Conservation (phyloP, 2,888 invertebrate genomes). For the Gryllus longicercus region DNA sequence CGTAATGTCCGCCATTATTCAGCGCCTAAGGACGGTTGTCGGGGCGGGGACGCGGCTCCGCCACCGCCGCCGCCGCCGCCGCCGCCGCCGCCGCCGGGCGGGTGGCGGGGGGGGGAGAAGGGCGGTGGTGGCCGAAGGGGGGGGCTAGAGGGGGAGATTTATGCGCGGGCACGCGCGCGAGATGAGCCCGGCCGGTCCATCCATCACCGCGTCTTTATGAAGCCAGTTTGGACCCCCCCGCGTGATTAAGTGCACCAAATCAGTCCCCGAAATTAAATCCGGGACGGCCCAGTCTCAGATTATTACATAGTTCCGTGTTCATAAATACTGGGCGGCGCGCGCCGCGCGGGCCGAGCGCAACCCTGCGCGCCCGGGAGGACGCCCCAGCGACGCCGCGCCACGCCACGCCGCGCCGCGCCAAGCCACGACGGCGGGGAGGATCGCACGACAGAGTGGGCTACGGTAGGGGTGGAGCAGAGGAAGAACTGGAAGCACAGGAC, state of each 20-base stretch:
- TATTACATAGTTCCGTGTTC: constrained; percentile 70
- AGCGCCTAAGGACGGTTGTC: background rate
- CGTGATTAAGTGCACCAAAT: constrained; percentile 55
- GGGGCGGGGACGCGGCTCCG: background rate
- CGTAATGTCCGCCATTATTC: constrained; percentile 6
- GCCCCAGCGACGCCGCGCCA: background rate
- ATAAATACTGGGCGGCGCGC: constrained; percentile 52
- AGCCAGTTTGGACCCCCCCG: constrained; percentile 30
- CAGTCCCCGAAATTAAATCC: constrained; percentile 71
- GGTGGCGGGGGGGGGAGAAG: background rate
- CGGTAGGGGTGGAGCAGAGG: no score
- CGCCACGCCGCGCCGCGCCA: background rate
- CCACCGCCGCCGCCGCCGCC: no score
- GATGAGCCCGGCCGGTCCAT: constrained; percentile 28
- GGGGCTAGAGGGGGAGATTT: constrained; percentile 22
- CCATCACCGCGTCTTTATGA: constrained; percentile 33
- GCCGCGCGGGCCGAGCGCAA: constrained; percentile 18
- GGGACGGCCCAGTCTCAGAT: constrained; percentile 54
- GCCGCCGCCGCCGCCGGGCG: no score
- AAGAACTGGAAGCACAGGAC: no score
- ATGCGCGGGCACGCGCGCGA: constrained; percentile 24
- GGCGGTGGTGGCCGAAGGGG: background rate
- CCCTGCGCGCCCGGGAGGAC: background rate
- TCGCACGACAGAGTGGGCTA: background rate
- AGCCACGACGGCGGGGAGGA: background rate